Evolutionary conservation across 2,797 vertebrate species (phyloP).

Genomic region (Alosa sapidissima): DNA sequence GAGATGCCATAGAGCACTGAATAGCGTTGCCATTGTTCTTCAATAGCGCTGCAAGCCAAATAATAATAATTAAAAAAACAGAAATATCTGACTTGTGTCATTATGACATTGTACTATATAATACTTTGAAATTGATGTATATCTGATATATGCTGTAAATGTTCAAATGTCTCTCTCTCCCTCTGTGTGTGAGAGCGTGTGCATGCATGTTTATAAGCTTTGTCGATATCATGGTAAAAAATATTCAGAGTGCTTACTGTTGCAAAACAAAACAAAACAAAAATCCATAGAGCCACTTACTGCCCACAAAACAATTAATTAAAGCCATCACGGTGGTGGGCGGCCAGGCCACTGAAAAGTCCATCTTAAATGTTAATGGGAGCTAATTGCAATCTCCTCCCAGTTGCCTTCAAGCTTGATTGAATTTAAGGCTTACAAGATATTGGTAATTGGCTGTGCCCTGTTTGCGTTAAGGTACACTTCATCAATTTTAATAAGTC

Average conservation of each 20-base stretch:
- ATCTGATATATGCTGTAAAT: background rate
- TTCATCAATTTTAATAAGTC: conserved; percentile 33
- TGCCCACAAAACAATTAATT: conserved; percentile 26
- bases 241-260: background rate
- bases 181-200: too few relatives aligned
- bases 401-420: conserved; percentile 23
- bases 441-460: conserved; percentile 1
- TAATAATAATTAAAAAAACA: too few relatives aligned
- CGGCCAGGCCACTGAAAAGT: conserved; percentile 22
- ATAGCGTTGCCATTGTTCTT: conserved; percentile 20
- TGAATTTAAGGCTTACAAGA: conserved; percentile 28
- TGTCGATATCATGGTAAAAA: background rate
- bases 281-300: conserved; percentile 4
- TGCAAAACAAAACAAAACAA: background rate
- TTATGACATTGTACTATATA: background rate
- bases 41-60: background rate
- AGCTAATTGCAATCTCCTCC: conserved; percentile 34
- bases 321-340: background rate
- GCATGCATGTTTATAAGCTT: background rate
- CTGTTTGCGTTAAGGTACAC: background rate
- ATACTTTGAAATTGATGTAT: background rate
- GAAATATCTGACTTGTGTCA: background rate
- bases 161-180: background rate
- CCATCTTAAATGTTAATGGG: conserved; percentile 25
- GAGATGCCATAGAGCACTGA: background rate